Evolutionary conservation across 2,113 vertebrate genomes (phyloP).

Genomic region (Aspidoscelis tigris): DNA sequence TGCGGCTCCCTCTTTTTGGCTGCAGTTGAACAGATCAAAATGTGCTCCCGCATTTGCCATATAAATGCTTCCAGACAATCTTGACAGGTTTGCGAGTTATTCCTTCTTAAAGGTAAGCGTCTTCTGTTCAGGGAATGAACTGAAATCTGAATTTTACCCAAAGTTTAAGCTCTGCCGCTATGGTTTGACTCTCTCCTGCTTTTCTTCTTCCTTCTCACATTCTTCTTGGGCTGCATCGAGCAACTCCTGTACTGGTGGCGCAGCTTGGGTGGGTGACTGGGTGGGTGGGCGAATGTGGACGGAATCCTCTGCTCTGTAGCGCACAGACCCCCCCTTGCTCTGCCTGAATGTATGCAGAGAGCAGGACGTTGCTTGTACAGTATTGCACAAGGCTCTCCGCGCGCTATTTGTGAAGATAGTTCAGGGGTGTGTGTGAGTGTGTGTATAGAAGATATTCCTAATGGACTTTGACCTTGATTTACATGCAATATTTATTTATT

Average conservation of each 20-base stretch:
- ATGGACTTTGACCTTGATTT: slow-evolving; percentile 18
- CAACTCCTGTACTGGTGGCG: not conserved
- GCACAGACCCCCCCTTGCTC: slow-evolving; percentile 39
- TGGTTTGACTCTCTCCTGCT: slow-evolving; percentile 11
- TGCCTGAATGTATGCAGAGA: slow-evolving; percentile 56
- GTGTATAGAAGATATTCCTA: not conserved
- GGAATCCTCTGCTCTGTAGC: slow-evolving; percentile 63
- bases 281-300: slow-evolving; percentile 40
- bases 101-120: slow-evolving; percentile 3
- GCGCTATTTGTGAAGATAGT: not conserved
- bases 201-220: not conserved
- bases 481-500: slow-evolving; percentile 61
- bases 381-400: slow-evolving; percentile 44
- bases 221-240: slow-evolving; percentile 28
- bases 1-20: too few species aligned
- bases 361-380: slow-evolving; percentile 45
- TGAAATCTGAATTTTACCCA: slow-evolving; percentile 1
- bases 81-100: not conserved
- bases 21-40: not conserved
- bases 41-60: not conserved
- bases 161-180: slow-evolving; percentile 52
- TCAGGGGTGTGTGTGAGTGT: too few species aligned
- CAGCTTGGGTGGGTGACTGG: not conserved
- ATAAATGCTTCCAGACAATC: not conserved
- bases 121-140: slow-evolving; percentile 8